Base-by-base conservation (phyloP, 2,113 vertebrate genomes). In the Bagarius yarrelli region DNA sequence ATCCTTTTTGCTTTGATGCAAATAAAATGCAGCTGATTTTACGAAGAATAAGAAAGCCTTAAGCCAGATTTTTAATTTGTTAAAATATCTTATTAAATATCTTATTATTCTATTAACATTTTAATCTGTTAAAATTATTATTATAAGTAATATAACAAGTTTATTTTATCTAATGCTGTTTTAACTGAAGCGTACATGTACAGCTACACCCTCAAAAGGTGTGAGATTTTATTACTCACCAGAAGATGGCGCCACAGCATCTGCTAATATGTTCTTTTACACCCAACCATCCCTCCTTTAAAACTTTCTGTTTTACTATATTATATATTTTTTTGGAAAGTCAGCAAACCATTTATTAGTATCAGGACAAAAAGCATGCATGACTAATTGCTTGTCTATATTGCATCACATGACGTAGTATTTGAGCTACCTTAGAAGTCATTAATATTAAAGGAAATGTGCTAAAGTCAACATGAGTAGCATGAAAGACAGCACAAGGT, bases 181-280 rank as follows among this genome's bases (percentile, higher is more conserved):
- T 76, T 72, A 76, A 23, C 52, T 83, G 60, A 25, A 44, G 14
- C 15, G 57, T 61, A 60, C 34, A 50, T 44, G 50, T n/a, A n/a
- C 40, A 52, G 60, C 36, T 47, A 61, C 30, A 5, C 14, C n/a
- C 44, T 44, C 40, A 32, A 44, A 47, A 19, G 25, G 21, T 52
- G 57, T 75, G 64, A 34, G 4, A 34, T 50, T 81, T 14, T 63
- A 25, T 9, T 53, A 6, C 12, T 69, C 32, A 70, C 90, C 91
- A 90, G 69, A 44, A 92, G 90, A 83, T 87, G 88, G 91, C 2
- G 40, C 78, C 82, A 69, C 83, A 61, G 88, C 21, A 1, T 47
- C 52, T 57, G 21, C 21, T 67, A 19, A 56, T 5, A 25, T 61
- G 23, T 40, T 64, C 9, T 18, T 40, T 5, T 40, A 36, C 16